These are phyloP conservation scores for Centroberyx gerrardi DNA, from an alignment of 2,797 vertebrate species.

Conservation along the genomic window DNA sequence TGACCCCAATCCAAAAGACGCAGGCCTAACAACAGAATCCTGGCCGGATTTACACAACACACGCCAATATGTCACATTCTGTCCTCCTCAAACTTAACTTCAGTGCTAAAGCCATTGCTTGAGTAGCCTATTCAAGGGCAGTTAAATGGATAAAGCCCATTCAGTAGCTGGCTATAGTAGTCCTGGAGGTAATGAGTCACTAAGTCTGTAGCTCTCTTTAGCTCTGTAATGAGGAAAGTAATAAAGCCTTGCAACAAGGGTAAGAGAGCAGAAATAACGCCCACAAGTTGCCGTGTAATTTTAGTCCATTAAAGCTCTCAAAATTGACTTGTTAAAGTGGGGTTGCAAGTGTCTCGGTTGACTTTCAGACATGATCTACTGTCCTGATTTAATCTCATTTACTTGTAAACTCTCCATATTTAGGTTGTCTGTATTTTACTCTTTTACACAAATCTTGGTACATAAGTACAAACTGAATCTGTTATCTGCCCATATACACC, in stretches of 20 bases:
- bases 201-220: constrained; percentile 14
- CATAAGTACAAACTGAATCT: too few species aligned
- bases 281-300: neutral
- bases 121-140: constrained; percentile 32
- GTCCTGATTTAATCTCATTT: too few species aligned
- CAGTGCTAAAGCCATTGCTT: neutral
- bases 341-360: neutral
- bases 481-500: neutral
- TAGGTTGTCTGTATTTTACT: too few species aligned
- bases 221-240: constrained; percentile 4
- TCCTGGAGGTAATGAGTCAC: constrained; percentile 27
- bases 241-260: constrained; percentile 4
- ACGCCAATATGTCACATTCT: constrained; percentile 31
- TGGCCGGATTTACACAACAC: constrained; percentile 29
- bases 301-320: neutral
- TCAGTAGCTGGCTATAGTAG: constrained; percentile 17
- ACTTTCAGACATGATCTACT: too few species aligned
- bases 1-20: neutral
- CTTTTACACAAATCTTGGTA: too few species aligned
- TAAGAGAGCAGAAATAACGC: neutral
- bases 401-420: too few species aligned
- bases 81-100: constrained; percentile 18
- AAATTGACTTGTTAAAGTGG: neutral
- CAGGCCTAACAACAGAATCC: neutral
- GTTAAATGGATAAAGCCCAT: constrained; percentile 51